Evolutionary conservation across 2,888 invertebrate genomes (phyloP).

Genomic region (Catocala sponsa): DNA sequence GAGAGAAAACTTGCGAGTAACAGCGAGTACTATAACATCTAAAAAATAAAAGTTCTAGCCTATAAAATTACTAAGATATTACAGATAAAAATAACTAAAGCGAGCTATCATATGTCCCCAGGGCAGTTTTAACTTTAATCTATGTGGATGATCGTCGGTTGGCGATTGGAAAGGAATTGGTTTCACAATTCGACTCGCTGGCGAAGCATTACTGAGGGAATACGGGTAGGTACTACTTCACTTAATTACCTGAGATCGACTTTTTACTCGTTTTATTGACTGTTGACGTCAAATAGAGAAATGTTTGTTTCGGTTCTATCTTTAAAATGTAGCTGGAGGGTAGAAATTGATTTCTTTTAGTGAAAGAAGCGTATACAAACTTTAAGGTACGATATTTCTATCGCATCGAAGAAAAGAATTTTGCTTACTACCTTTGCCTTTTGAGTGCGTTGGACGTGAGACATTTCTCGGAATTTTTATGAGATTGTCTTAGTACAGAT

Average conservation of each 20-base stretch:
- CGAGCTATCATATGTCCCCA: slow-evolving; percentile 21
- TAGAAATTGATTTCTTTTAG: too few relatives aligned
- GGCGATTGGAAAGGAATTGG: slow-evolving; percentile 51
- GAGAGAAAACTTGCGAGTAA: too few relatives aligned
- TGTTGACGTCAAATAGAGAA: not conserved
- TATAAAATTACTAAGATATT: slow-evolving; percentile 6
- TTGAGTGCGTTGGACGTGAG: too few relatives aligned
- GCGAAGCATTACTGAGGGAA: slow-evolving; percentile 4
- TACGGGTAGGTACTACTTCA: slow-evolving; percentile 3
- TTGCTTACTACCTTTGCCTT: too few relatives aligned
- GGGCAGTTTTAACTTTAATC: slow-evolving; percentile 54
- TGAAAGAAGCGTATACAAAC: too few relatives aligned
- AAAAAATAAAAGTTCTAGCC: not conserved
- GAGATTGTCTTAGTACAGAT: too few relatives aligned
- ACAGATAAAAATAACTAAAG: slow-evolving; percentile 10
- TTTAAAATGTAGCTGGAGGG: too few relatives aligned
- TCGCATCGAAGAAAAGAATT: too few relatives aligned
- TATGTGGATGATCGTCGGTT: slow-evolving; percentile 34
- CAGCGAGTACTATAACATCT: not conserved
- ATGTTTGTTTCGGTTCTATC: too few relatives aligned
- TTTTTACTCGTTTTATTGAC: not conserved
- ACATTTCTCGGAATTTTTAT: too few relatives aligned
- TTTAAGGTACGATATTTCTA: too few relatives aligned
- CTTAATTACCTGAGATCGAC: slow-evolving; percentile 7
- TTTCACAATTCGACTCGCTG: slow-evolving; percentile 13